phyloP scores from a whole-genome alignment of 1,140 invertebrate species.

The Caenorhabditis brenneri region DNA sequence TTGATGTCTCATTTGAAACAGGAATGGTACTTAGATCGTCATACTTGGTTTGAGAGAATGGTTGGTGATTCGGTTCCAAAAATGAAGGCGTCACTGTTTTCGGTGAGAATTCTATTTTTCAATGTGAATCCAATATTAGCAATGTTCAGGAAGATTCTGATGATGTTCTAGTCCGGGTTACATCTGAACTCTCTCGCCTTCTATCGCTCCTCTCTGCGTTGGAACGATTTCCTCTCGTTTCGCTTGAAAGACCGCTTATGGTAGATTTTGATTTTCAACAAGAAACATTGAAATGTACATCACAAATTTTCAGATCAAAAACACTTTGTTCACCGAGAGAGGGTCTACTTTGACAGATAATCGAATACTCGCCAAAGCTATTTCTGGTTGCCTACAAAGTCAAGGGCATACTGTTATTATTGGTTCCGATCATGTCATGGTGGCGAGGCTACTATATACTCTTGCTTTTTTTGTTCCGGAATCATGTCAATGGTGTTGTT shows the following conservation, averaged over 20 bases:
- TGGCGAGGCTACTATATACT: conserved; percentile 52
- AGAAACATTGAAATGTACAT: background rate
- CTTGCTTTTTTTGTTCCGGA: conserved; percentile 55
- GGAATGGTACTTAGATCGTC: conserved; percentile 56
- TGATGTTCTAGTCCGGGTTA: conserved; percentile 47
- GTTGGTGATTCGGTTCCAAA: conserved; percentile 50
- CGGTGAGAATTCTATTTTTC: too few species aligned
- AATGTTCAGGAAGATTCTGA: conserved; percentile 45
- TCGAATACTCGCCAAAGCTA: conserved; percentile 50
- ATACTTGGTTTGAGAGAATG: conserved; percentile 51
- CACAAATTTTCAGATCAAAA: conserved; percentile 48
- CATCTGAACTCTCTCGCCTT: conserved; percentile 40
- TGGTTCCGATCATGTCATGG: conserved; percentile 46
- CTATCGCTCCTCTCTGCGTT: conserved; percentile 35
- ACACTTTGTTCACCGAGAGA: conserved; percentile 46
- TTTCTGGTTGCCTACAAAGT: conserved; percentile 50
- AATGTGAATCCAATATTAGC: background rate
- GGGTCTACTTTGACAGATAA: background rate
- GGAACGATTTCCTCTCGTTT: conserved; percentile 50
- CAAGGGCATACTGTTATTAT: conserved; percentile 56
- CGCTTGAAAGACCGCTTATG: conserved; percentile 27
- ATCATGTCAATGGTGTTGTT: conserved; percentile 46
- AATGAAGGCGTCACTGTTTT: conserved; percentile 51
- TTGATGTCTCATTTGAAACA: conserved; percentile 45
- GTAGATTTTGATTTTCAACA: conserved; percentile 30